Evolutionary conservation across 1,140 invertebrate species (phyloP), one percentile per base, ranked within the genome.

Genomic region (Polypedilum vanderplanki): DNA sequence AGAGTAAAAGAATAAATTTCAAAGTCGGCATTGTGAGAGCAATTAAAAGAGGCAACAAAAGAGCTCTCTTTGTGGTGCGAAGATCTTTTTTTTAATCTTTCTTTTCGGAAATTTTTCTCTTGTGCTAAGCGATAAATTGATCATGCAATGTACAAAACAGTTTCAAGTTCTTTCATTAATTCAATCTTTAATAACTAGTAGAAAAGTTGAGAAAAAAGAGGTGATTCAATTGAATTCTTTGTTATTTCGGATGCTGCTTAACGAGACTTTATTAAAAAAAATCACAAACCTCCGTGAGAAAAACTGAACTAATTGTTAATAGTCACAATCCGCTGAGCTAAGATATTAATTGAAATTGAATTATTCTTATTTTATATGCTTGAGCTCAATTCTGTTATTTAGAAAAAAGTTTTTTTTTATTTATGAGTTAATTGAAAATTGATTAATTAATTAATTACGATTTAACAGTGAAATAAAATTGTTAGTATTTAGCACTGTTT

Each of bases 21-120:
- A 57, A 57, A 57, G 46, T 57, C 46, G 46, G 46, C 46, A 57
- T 57, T 57, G 46, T 57, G 12, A 57, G 12, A n/a, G 46, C 46
- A 57, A 57, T 57, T 57, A 57, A 57, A 57, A 57, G 24, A 57
- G 46, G 46, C 46, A 57, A 57, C 46, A 57, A 57, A 57, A 57
- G 46, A 57, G 46, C 12, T 57, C 46, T 57, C 10, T 46, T 57
- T 57, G 46, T 57, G 46, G 46, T 57, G 46, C n/a, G 46, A 57
- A 57, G 46, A 57, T 57, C 46, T 57, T n/a, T 57, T 46, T n/a
- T 57, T 57, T 57, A 57, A 57, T 57, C 24, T 33, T 33, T 33
- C 24, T 33, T 57, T n/a, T 57, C 46, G 46, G n/a, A 33, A 57
- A n/a, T 15, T 46, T 12, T 46, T 46, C 15, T 46, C 41, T 46